These are phyloP conservation scores for Zoanthus solanderi DNA, from an alignment of 92 coral and sea anemone genomes.

Conservation along the genomic window DNA sequence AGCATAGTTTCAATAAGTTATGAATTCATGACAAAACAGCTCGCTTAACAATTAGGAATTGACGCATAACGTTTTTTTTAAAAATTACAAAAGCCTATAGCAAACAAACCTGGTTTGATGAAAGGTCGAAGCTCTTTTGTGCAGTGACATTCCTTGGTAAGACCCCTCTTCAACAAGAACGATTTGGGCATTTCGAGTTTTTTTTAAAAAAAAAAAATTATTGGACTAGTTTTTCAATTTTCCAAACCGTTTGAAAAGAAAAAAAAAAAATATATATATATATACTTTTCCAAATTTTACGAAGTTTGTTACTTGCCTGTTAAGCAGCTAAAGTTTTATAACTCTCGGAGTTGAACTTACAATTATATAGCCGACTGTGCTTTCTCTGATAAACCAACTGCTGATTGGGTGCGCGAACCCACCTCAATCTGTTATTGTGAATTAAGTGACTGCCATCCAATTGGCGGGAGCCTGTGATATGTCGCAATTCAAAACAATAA, in stretches of 20 bases:
- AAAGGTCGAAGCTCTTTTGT: background rate
- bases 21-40: background rate
- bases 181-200: slow-evolving; percentile 78
- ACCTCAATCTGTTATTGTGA: slow-evolving; percentile 7
- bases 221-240: background rate
- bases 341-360: background rate
- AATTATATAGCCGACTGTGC: slow-evolving; percentile 70
- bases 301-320: background rate
- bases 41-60: no score
- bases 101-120: slow-evolving; percentile 14
- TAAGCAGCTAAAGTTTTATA: background rate
- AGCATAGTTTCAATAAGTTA: slow-evolving; percentile 11
- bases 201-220: background rate
- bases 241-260: background rate
- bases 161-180: slow-evolving; percentile 74
- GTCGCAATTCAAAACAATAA: slow-evolving; percentile 39
- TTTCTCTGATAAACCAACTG: slow-evolving; percentile 55
- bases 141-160: slow-evolving; percentile 49
- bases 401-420: background rate
- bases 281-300: background rate
- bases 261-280: background rate
- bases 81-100: background rate
- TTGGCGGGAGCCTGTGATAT: slow-evolving; percentile 15
- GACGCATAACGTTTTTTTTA: no score
- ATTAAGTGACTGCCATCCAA: slow-evolving; percentile 17